phyloP scores from a whole-genome alignment of 2,888 invertebrate genomes.

The Belgica antarctica region DNA sequence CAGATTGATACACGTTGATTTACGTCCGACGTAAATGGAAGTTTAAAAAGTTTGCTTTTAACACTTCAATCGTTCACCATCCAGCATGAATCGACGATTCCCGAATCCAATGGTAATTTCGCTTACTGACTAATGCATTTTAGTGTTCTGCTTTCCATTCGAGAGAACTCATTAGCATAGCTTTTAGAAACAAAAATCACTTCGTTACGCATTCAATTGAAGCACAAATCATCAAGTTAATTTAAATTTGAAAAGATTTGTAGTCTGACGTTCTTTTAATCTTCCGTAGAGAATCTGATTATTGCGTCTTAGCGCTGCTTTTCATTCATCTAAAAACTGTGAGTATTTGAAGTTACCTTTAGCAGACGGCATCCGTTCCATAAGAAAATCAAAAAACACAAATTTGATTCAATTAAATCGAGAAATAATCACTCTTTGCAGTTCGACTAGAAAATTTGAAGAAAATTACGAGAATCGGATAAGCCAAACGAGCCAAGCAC shows the following conservation, averaged over 20 bases:
- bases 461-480: neutral
- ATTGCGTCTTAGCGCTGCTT: conserved; percentile 20
- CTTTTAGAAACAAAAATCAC: neutral
- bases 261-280: neutral
- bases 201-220: conserved; percentile 3
- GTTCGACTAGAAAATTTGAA: neutral
- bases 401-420: neutral
- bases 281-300: conserved; percentile 22
- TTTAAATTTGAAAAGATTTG: conserved; percentile 2
- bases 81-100: no score
- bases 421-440: conserved; percentile 15
- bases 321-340: neutral
- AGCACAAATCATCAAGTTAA: neutral
- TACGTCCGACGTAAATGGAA: no score
- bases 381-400: neutral
- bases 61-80: neutral
- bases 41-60: no score
- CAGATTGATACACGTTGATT: no score
- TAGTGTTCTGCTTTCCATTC: neutral
- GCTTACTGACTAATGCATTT: no score
- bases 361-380: neutral
- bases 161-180: neutral
- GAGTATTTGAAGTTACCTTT: conserved; percentile 14
- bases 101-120: no score
- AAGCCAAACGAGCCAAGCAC: neutral